Conservation (phyloP, 2,888 invertebrate genomes). For the Nomada fucata region DNA sequence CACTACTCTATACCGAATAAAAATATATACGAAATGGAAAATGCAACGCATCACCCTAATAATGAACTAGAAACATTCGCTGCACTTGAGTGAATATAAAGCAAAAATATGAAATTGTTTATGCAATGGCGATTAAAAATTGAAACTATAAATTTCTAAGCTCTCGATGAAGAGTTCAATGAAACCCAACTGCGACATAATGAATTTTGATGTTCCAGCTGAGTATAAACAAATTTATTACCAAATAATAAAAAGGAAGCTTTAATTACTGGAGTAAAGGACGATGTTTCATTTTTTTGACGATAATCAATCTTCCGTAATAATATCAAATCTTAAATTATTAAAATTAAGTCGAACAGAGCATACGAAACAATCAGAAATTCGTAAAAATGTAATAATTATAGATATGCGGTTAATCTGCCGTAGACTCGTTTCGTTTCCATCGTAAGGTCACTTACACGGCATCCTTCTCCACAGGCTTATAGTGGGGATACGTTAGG, state of each 20-base stretch:
- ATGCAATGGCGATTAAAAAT: neutral
- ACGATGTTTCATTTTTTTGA: neutral
- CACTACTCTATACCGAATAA: neutral
- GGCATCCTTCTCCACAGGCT: constrained; percentile 5
- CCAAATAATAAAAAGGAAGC: neutral
- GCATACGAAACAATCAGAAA: neutral
- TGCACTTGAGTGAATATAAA: constrained; percentile 15
- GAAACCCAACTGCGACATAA: neutral
- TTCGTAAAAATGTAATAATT: constrained; percentile 27
- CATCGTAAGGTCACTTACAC: constrained; percentile 44
- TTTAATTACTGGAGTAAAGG: neutral
- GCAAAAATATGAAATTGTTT: constrained; percentile 8
- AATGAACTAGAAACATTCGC: constrained; percentile 2
- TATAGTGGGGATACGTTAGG: constrained; percentile 9
- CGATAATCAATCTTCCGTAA: neutral
- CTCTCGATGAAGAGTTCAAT: neutral
- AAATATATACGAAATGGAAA: neutral
- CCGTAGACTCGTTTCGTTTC: constrained; percentile 26
- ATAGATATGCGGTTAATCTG: constrained; percentile 27
- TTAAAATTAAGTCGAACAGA: neutral
- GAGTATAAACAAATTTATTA: neutral
- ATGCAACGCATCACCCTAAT: neutral
- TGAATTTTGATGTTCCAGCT: neutral
- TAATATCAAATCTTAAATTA: neutral
- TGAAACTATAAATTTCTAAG: neutral